Evolutionary conservation across 2,797 vertebrate genomes (phyloP), one percentile per base, ranked within the genome.

Genomic region (Fistularia commersonii): DNA sequence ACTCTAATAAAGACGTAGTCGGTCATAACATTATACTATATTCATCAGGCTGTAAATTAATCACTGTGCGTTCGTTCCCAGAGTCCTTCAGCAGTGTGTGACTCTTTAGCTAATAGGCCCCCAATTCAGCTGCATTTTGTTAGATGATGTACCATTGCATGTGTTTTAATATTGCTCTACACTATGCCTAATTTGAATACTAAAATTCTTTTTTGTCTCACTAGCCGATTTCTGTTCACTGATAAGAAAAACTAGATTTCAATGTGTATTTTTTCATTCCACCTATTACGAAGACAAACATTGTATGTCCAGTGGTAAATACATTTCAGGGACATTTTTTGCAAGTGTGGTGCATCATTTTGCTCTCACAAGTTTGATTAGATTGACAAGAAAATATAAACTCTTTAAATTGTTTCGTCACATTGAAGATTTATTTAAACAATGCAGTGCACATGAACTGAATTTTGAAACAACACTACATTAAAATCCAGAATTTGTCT

Each of bases 191-290:
- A 14, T 46, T 48, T 45, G 40, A 64, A 66, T 62, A 48, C 63
- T 41, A 12, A 6, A 58, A 45, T 71, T 45, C 1, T 46, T 69
- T 47, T 41, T 32, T 54, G 41, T 52, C 38, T 41, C 57, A 12
- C 39, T 42, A 50, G 43, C 43, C 41, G 65, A 55, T 55, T 66
- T 57, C 11, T 37, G 7, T 52, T 52, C 0, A 1, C 3, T 13
- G 50, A 68, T 67, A 47, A 65, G 51, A 61, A 51, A 76, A 71
- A 53, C 51, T 0, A 0, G 9, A 67, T 64, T 76, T 57, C 44
- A 54, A 45, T 58, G 34, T 72, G 46, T 54, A 32, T 32, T 14
- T 67, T 61, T 57, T 51, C 41, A 35, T 23, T 48, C 6, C 23
- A 32, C 40, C 39, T 41, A 48, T 41, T 43, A 50, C 48, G 60